Base-by-base conservation (phyloP, 1,140 invertebrate species). In the Euschistus heros region DNA sequence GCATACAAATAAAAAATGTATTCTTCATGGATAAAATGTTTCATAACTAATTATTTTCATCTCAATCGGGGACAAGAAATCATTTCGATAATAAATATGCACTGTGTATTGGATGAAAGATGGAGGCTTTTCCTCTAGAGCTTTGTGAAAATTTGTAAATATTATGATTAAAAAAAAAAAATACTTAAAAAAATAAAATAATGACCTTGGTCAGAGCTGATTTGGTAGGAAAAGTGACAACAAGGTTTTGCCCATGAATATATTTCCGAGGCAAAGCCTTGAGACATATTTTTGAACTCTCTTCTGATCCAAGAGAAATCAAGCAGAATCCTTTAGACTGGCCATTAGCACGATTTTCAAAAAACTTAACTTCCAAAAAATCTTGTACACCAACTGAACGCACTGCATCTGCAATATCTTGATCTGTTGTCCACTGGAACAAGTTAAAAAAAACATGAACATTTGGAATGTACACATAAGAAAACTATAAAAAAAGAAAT, bases 261-360 rank as follows among this genome's bases (percentile, higher is more conserved):
- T 97, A 93, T 74, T 92, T 94, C 74, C 95, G 94, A 0, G 91
- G 86, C 47, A 99, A 79, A 68, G 92, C 86, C 63, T 99, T 96
- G 82, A 98, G 85, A 50, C 94, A 88, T 65, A 87, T 80, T 66
- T 92, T 82, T 71, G 94, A 85, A 67, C 95, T 97, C 66, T 84
- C 82, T 71, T 99, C 96, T 0, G 94, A 97, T 15, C 89, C 91
- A 57, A 97, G 79, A 2, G 91, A 91, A 69, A 97, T 86, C 18
- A 94, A 86, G 75, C 93, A 96, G 76, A 96, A 96, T 50, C 97
- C 97, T 82, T 99, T 99, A 0, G 94, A 97, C 76, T 99, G 97
- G 26, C 97, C 97, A 82, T 99, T 99, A 13, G 92, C 91, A 71
- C 97, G 84, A 79, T 99, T 99, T 78, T 99, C 97, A 80, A 98